Percentiles rank a stretch among this genome's conserved stretches.
Conservation (phyloP, 1,140 invertebrate species). For the Euura lappo region DNA sequence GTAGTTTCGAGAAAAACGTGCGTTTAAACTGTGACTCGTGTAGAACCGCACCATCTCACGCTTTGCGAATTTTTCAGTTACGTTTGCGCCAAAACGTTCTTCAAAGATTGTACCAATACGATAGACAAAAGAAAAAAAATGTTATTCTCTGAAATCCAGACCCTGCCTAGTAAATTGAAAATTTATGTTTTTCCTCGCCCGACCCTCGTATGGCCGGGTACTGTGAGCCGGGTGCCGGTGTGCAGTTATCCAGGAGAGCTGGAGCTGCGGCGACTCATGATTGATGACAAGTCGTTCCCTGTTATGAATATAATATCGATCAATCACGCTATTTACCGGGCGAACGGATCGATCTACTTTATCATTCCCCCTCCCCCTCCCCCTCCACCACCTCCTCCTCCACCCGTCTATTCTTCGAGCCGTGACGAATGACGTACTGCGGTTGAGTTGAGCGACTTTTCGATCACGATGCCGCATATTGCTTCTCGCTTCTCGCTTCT, state of each 20-base stretch:
- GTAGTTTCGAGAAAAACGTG: too few relatives aligned
- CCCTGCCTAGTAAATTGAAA: background rate
- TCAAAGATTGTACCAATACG: too few relatives aligned
- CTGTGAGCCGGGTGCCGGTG: slow-evolving; percentile 26
- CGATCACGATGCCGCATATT: background rate
- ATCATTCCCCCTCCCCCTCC: slow-evolving; percentile 43
- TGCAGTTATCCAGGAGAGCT: slow-evolving; percentile 10
- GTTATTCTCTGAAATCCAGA: too few relatives aligned
- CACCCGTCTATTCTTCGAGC: slow-evolving; percentile 14
- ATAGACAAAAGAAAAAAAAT: too few relatives aligned
- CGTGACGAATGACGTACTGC: slow-evolving; percentile 23
- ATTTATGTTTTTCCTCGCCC: slow-evolving; percentile 15
- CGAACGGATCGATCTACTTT: slow-evolving; percentile 53
- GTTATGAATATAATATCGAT: slow-evolving; percentile 61
- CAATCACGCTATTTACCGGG: slow-evolving; percentile 58
- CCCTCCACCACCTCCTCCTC: slow-evolving; percentile 23
- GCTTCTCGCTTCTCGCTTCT: too few relatives aligned
- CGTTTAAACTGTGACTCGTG: too few relatives aligned
- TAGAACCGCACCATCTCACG: too few relatives aligned
- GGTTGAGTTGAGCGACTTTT: slow-evolving; percentile 19
- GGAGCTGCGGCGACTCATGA: slow-evolving; percentile 38
- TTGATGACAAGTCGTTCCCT: slow-evolving; percentile 57
- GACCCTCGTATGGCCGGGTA: too few relatives aligned
- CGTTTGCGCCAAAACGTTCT: too few relatives aligned
- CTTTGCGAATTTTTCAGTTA: too few relatives aligned